Conservation (phyloP, 2,888 invertebrate species). For the Subacronicta megacephala region DNA sequence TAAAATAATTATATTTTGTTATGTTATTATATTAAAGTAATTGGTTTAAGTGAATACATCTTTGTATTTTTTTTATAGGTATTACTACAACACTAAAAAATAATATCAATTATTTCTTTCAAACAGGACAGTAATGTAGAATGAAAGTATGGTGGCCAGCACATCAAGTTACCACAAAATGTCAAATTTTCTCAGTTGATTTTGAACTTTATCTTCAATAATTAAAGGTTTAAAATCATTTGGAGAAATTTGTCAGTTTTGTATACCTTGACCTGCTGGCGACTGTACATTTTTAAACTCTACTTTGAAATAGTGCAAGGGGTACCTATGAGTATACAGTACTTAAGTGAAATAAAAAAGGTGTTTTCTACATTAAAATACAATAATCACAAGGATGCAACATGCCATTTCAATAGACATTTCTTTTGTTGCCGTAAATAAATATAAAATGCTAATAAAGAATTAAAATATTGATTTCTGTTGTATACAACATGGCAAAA, state of each 20-base stretch:
- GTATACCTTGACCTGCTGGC: no score
- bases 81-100: slow-evolving; percentile 19
- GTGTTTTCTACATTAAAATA: slow-evolving; percentile 6
- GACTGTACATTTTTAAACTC: slow-evolving; percentile 18
- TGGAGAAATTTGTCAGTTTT: no score
- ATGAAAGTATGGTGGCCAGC: no score
- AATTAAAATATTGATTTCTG: not conserved
- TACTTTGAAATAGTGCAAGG: slow-evolving; percentile 34
- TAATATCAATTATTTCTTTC: slow-evolving; percentile 10
- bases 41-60: not conserved
- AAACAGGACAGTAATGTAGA: slow-evolving; percentile 13
- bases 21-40: not conserved
- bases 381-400: slow-evolving; percentile 24
- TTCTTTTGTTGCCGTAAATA: slow-evolving; percentile 4
- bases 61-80: not conserved
- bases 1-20: not conserved
- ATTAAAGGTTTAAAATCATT: no score
- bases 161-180: no score
- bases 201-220: no score
- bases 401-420: slow-evolving; percentile 36
- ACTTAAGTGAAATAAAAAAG: slow-evolving; percentile 1
- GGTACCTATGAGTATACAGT: slow-evolving; percentile 1
- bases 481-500: slow-evolving; percentile 1
- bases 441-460: not conserved
- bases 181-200: no score